phyloP scores from a whole-genome alignment of 2,113 vertebrate species.

The Phyllostomus discolor region DNA sequence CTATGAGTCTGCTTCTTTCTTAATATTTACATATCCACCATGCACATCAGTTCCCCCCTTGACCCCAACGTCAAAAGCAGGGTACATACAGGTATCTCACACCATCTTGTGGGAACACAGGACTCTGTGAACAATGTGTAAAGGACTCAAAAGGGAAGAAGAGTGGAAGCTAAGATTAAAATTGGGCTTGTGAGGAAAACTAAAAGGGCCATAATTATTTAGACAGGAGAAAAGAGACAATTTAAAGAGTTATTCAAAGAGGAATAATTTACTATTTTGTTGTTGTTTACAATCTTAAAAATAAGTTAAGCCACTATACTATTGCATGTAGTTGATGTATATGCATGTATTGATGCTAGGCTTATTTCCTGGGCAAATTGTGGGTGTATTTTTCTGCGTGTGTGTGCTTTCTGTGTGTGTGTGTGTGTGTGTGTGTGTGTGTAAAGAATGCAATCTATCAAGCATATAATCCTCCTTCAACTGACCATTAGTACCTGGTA shows the following conservation, averaged over 20 bases:
- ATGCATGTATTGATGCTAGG: not conserved
- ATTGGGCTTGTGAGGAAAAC: not conserved
- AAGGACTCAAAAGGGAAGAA: not conserved
- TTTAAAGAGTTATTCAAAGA: not conserved
- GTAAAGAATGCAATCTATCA: not conserved
- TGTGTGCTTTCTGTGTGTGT: not conserved
- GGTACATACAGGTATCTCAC: rapidly evolving
- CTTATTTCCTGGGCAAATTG: not conserved
- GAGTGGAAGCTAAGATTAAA: not conserved
- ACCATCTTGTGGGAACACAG: not conserved
- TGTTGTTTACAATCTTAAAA: not conserved
- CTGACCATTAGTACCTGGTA: not conserved
- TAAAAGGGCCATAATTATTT: not conserved
- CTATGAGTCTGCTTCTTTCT: not conserved
- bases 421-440: not conserved
- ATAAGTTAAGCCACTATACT: not conserved
- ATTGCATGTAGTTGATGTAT: no score
- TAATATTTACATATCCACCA: not conserved
- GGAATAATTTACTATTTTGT: not conserved
- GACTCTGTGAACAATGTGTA: rapidly evolving
- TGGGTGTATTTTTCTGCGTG: rapidly evolving
- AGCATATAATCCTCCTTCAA: not conserved
- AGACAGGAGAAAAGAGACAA: not conserved
- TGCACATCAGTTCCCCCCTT: not conserved
- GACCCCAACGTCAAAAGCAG: not conserved